phyloP scores from a whole-genome alignment of 2,888 invertebrate species.

The Carpatolechia fugitivella region DNA sequence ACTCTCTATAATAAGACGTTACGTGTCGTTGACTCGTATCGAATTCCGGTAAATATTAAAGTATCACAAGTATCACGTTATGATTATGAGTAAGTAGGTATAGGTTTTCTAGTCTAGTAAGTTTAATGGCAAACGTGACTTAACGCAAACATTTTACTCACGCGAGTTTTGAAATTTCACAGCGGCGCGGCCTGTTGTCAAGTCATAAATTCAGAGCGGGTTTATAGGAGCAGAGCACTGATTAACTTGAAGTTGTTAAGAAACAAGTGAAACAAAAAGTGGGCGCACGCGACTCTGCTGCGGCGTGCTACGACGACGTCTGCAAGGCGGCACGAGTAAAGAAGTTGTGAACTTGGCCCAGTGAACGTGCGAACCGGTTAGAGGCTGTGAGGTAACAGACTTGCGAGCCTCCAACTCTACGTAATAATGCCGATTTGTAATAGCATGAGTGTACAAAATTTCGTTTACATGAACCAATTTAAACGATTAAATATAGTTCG shows the following conservation, averaged over 20 bases:
- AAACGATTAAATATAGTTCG: too few relatives aligned
- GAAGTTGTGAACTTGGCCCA: constrained; percentile 39
- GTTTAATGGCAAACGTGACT: not conserved
- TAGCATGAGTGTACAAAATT: not conserved
- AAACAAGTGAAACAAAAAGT: too few relatives aligned
- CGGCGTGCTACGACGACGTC: not conserved
- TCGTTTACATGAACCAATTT: not conserved
- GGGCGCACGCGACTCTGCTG: too few relatives aligned
- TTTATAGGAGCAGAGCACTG: too few relatives aligned
- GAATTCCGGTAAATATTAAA: too few relatives aligned
- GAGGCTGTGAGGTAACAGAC: constrained; percentile 11
- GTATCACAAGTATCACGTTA: too few relatives aligned
- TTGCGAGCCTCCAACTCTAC: constrained; percentile 7
- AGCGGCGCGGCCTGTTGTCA: not conserved
- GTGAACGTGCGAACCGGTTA: constrained; percentile 33
- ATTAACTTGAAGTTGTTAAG: too few relatives aligned
- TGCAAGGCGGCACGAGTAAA: not conserved
- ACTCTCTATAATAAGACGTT: too few relatives aligned
- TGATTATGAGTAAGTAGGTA: too few relatives aligned
- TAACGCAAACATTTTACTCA: not conserved
- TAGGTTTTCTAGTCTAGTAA: too few relatives aligned
- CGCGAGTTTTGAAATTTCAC: not conserved
- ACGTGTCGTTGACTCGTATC: too few relatives aligned
- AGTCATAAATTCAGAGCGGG: too few relatives aligned
- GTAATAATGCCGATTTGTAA: constrained; percentile 6